A percentile compares a stretch with the other conserved stretches of the same genome.
Evolutionary conservation across 1,140 invertebrate species (phyloP).

Genomic region (Diabrotica undecimpunctata): DNA sequence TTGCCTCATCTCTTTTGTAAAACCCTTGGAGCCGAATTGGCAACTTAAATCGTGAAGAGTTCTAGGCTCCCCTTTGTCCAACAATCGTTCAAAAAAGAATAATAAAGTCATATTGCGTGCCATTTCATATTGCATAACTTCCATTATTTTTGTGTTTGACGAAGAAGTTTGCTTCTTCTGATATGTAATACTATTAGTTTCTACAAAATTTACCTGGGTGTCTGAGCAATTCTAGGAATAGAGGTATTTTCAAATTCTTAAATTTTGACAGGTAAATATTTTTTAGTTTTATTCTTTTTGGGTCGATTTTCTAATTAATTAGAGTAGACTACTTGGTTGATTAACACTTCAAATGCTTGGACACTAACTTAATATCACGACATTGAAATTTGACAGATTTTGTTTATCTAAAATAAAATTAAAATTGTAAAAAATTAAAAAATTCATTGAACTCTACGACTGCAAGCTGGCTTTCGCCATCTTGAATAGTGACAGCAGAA

Average conservation of each 20-base stretch:
- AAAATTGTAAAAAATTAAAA: slow-evolving; percentile 36
- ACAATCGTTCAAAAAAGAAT: slow-evolving; percentile 91
- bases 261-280: not conserved
- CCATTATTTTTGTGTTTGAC: slow-evolving; percentile 56
- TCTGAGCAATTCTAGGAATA: not conserved
- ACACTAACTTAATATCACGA: not conserved
- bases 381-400: not conserved
- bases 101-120: slow-evolving; percentile 90
- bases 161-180: not conserved
- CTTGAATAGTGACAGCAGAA: slow-evolving; percentile 32
- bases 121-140: slow-evolving; percentile 89
- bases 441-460: slow-evolving; percentile 33
- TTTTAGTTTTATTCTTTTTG: not conserved
- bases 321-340: not conserved
- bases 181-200: not conserved
- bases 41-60: slow-evolving; percentile 94
- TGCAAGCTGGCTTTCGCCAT: slow-evolving; percentile 45
- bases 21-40: slow-evolving; percentile 93
- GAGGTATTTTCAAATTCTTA: not conserved
- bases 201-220: not conserved
- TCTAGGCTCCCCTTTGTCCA: slow-evolving; percentile 90
- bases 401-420: slow-evolving; percentile 18
- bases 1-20: slow-evolving; percentile 92
- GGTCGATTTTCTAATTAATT: not conserved
- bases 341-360: not conserved